A percentile compares a stretch with the other conserved stretches of the same genome.
phyloP scores from a whole-genome alignment of 2,888 invertebrate genomes.

The Nemotelus nigrinus region DNA sequence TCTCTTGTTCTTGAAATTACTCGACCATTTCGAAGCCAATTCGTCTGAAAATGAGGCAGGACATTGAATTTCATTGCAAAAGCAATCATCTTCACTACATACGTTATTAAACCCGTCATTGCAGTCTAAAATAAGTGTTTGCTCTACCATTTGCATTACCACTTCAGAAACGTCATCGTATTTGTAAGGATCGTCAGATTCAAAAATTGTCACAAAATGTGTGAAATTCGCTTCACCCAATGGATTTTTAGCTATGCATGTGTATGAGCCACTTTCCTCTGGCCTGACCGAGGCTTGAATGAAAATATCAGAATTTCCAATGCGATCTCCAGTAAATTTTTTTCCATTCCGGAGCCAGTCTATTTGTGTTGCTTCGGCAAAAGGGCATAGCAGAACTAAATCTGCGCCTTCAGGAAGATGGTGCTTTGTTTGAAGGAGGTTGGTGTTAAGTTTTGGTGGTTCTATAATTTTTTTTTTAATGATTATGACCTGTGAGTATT shows the following conservation, averaged over 20 bases:
- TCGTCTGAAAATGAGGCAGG: neutral
- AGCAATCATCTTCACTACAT: neutral
- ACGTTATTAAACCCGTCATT: neutral
- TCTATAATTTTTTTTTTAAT: neutral
- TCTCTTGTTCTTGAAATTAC: neutral
- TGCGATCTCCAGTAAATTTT: neutral
- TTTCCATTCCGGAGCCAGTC: slow-evolving; percentile 18
- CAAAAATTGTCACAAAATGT: neutral
- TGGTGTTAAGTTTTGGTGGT: slow-evolving; percentile 11
- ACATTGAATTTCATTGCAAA: neutral
- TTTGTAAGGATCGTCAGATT: slow-evolving; percentile 4
- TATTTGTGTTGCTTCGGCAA: neutral
- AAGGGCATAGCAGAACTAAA: slow-evolving; percentile 11
- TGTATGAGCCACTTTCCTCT: slow-evolving; percentile 69
- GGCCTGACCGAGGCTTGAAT: slow-evolving; percentile 57
- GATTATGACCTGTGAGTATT: too few species aligned
- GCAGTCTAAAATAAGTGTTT: neutral
- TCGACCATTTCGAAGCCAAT: slow-evolving; percentile 19
- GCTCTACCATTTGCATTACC: neutral
- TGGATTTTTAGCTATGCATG: slow-evolving; percentile 69
- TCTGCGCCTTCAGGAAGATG: slow-evolving; percentile 13
- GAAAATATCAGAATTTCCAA: slow-evolving; percentile 16
- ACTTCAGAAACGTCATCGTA: neutral
- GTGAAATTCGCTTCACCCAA: slow-evolving; percentile 63
- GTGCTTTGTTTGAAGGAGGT: neutral